These are phyloP conservation scores for Odontothrips loti DNA, from an alignment of 2,888 invertebrate genomes.

Conservation along the genomic window DNA sequence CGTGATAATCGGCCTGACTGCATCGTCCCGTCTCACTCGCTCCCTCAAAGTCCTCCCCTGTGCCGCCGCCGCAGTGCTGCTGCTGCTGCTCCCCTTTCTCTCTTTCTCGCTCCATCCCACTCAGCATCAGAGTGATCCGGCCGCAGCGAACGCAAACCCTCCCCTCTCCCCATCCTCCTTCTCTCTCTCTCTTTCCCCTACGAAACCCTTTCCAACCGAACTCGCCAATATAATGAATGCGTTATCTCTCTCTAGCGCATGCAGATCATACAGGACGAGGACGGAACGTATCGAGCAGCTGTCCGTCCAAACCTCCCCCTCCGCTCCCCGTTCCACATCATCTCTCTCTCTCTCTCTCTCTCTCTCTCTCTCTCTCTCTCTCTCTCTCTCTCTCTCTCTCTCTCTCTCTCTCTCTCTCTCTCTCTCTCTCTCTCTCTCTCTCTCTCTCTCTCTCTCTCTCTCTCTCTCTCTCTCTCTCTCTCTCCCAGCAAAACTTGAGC, in stretches of 20 bases:
- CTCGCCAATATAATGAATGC: constrained; percentile 20
- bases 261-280: too few relatives aligned
- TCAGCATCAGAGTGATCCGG: not conserved
- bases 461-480: not conserved
- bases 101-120: not conserved
- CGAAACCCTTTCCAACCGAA: not conserved
- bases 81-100: constrained; percentile 15
- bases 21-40: not conserved
- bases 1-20: not conserved
- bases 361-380: not conserved
- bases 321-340: too few relatives aligned
- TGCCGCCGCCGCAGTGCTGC: not conserved
- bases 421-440: not conserved
- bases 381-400: not conserved
- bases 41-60: not conserved
- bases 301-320: too few relatives aligned
- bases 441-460: not conserved
- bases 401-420: not conserved
- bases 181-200: not conserved
- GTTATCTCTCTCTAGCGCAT: not conserved
- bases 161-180: not conserved
- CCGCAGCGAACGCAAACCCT: too few relatives aligned
- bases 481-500: not conserved
- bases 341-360: not conserved
- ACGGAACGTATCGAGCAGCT: too few relatives aligned